phyloP scores from a whole-genome alignment of 2,888 invertebrate genomes.

The Holacanthella duospinosa region DNA sequence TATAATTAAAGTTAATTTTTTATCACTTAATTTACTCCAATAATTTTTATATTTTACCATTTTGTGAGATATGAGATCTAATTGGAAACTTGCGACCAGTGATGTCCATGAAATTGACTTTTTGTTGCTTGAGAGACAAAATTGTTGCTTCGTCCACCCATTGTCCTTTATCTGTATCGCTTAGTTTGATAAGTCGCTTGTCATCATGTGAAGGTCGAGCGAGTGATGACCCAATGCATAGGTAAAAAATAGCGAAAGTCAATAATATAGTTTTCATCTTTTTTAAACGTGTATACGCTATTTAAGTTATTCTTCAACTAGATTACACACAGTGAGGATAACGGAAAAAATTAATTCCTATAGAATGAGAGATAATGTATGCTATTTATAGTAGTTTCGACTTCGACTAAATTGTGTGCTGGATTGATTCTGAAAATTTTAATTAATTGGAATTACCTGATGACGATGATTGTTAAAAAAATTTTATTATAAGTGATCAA shows the following conservation, averaged over 20 bases:
- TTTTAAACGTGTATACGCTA: too few species aligned
- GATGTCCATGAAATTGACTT: conserved; percentile 10
- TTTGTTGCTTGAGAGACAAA: conserved; percentile 10
- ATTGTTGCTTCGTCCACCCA: neutral
- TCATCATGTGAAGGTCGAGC: conserved; percentile 3
- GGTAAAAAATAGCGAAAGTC: neutral
- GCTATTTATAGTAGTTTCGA: too few species aligned
- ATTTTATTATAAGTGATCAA: too few species aligned
- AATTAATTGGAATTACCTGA: too few species aligned
- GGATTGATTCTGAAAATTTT: too few species aligned
- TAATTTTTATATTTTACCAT: neutral
- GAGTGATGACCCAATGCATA: neutral
- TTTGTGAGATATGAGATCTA: neutral
- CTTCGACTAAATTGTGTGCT: too few species aligned
- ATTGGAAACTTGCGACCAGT: conserved; percentile 5
- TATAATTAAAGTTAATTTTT: neutral
- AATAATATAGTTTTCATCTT: neutral
- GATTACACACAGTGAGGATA: too few species aligned
- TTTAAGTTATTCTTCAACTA: too few species aligned
- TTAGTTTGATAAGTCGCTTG: conserved; percentile 16
- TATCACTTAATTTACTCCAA: neutral
- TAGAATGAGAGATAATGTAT: too few species aligned
- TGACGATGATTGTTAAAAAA: too few species aligned
- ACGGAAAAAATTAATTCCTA: too few species aligned
- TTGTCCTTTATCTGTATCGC: conserved; percentile 11